These are phyloP conservation scores for Eretmocerus hayati DNA, from an alignment of 2,888 invertebrate genomes.

Conservation along the genomic window DNA sequence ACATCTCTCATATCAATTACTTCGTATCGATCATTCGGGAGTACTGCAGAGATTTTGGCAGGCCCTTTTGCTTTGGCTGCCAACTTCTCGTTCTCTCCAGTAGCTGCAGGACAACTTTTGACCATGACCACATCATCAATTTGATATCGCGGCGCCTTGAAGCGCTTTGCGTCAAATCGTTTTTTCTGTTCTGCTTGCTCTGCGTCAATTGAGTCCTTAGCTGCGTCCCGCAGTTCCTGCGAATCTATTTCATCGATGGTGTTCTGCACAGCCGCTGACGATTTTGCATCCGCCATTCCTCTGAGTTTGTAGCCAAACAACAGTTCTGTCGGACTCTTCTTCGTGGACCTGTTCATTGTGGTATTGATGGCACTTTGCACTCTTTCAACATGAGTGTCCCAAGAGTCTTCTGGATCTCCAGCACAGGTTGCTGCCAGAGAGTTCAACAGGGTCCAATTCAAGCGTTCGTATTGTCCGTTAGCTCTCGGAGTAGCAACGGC, in stretches of 20 bases:
- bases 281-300: slow-evolving; percentile 18
- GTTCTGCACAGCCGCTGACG: slow-evolving; percentile 18
- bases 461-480: slow-evolving; percentile 35
- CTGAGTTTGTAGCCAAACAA: slow-evolving; percentile 23
- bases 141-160: slow-evolving; percentile 15
- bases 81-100: slow-evolving; percentile 23
- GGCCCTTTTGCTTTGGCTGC: slow-evolving; percentile 25
- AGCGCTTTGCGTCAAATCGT: no score
- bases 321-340: slow-evolving; percentile 14
- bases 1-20: slow-evolving; percentile 23
- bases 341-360: slow-evolving; percentile 20
- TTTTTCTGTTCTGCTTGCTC: slow-evolving; percentile 20
- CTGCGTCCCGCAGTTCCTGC: slow-evolving; percentile 12
- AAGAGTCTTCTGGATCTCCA: slow-evolving; percentile 16
- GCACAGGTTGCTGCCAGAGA: slow-evolving; percentile 28
- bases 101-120: slow-evolving; percentile 15
- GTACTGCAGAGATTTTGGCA: slow-evolving; percentile 20
- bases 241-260: slow-evolving; percentile 20
- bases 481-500: slow-evolving; percentile 33
- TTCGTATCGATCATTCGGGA: slow-evolving; percentile 24
- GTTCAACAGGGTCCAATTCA: slow-evolving; percentile 32
- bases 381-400: slow-evolving; percentile 29
- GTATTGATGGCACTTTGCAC: slow-evolving; percentile 28
- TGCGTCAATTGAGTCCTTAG: slow-evolving; percentile 13
- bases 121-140: slow-evolving; percentile 24